Percentiles rank a stretch among this genome's conserved stretches.
Evolutionary conservation across 2,888 invertebrate genomes (phyloP).

Genomic region (Petrophora chlorosata): DNA sequence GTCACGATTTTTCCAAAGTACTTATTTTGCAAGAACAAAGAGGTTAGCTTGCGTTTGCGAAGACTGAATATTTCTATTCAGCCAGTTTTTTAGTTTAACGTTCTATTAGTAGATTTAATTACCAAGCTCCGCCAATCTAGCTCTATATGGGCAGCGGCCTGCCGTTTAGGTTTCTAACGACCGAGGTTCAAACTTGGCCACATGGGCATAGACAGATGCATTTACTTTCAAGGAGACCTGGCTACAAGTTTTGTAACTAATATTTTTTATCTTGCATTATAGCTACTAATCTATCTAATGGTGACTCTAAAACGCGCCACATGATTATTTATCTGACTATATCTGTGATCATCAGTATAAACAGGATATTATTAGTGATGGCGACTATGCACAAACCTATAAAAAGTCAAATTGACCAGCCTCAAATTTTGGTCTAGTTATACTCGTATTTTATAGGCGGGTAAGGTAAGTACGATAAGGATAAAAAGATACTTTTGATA

Average conservation of each 20-base stretch:
- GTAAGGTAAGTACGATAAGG: no score
- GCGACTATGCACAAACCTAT: no score
- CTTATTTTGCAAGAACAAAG: not conserved
- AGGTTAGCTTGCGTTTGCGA: not conserved
- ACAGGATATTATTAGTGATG: no score
- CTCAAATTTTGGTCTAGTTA: no score
- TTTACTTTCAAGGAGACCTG: slow-evolving; percentile 31
- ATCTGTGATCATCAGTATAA: no score
- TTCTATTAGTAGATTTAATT: slow-evolving; percentile 19
- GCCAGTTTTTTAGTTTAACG: slow-evolving; percentile 1
- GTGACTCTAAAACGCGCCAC: no score
- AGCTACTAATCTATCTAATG: no score
- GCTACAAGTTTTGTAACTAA: not conserved
- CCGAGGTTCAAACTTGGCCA: slow-evolving; percentile 37
- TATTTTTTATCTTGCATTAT: not conserved
- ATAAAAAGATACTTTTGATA: no score
- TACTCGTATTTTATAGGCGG: no score
- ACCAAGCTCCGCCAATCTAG: slow-evolving; percentile 26
- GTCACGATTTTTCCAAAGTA: no score
- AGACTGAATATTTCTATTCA: not conserved
- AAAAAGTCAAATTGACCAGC: no score
- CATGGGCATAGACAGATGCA: slow-evolving; percentile 32
- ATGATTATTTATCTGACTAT: no score
- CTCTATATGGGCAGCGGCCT: slow-evolving; percentile 35
- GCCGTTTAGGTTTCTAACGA: slow-evolving; percentile 26